These are phyloP conservation scores for Xiphophorus birchmanni DNA, from an alignment of 2,797 vertebrate species.

Conservation along the genomic window DNA sequence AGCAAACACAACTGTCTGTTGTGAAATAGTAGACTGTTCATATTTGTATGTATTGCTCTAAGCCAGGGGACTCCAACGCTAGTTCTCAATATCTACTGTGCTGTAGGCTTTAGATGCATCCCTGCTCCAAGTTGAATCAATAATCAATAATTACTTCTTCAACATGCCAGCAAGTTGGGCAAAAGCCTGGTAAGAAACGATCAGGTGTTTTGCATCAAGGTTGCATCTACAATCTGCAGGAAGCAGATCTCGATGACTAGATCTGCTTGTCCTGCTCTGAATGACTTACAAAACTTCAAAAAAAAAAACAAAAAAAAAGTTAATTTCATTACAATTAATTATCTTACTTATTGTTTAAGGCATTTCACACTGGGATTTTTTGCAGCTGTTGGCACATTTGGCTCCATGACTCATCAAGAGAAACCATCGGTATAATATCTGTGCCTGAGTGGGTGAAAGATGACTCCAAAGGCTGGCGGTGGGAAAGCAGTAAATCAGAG, in stretches of 20 bases:
- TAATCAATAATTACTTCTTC: not conserved
- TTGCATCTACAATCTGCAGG: not conserved
- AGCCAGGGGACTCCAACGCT: not conserved
- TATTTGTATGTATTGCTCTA: not conserved
- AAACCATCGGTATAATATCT: not conserved
- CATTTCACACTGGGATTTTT: not conserved
- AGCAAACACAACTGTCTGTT: not conserved
- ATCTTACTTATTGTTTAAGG: not conserved
- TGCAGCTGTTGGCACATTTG: not conserved
- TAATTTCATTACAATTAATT: not conserved
- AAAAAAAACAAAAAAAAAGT: not conserved
- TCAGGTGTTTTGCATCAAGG: not conserved
- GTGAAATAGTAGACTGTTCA: not conserved
- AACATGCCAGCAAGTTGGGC: not conserved
- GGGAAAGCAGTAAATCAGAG: constrained; percentile 3
- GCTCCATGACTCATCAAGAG: not conserved
- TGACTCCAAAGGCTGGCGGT: not conserved
- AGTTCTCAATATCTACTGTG: not conserved
- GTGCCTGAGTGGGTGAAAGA: not conserved
- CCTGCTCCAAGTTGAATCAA: not conserved
- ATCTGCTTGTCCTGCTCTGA: too few species aligned
- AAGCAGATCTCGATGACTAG: not conserved
- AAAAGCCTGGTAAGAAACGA: not conserved
- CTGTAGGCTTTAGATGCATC: not conserved
- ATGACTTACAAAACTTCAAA: too few species aligned